Conservation (phyloP, 2,113 vertebrate genomes). For the Pteruthius melanotis region DNA sequence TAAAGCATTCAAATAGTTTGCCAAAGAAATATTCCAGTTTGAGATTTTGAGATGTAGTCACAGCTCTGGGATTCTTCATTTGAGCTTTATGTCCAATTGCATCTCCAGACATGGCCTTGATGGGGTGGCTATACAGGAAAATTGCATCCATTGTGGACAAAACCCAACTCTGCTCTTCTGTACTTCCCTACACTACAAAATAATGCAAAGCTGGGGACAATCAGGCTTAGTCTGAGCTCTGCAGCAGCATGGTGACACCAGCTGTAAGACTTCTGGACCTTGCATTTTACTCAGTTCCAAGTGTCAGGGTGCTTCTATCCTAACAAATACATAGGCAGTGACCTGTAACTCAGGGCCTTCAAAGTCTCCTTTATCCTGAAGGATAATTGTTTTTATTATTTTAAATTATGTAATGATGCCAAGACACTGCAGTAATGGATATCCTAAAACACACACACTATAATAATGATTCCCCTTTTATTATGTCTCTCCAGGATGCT, state of each 20-base stretch:
- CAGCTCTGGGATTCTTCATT: not conserved
- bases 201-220: not conserved
- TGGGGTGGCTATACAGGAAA: not conserved
- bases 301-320: not conserved
- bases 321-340: not conserved
- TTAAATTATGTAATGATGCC: slow-evolving; percentile 22
- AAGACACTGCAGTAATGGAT: slow-evolving; percentile 28
- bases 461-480: slow-evolving; percentile 43
- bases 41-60: not conserved
- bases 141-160: not conserved
- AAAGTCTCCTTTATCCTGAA: slow-evolving; percentile 35
- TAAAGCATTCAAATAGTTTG: not conserved
- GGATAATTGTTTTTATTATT: slow-evolving; percentile 42
- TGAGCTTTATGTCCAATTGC: not conserved
- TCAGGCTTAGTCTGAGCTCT: not conserved
- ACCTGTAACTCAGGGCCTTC: not conserved
- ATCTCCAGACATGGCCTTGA: not conserved
- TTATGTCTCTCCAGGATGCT: slow-evolving; percentile 47
- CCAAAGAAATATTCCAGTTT: not conserved
- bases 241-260: not conserved
- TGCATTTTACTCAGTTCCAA: not conserved
- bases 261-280: not conserved
- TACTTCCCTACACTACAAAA: not conserved
- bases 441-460: slow-evolving; percentile 5
- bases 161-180: not conserved